phyloP scores from a whole-genome alignment of 2,797 vertebrate genomes.

The Megaceryle alcyon region DNA sequence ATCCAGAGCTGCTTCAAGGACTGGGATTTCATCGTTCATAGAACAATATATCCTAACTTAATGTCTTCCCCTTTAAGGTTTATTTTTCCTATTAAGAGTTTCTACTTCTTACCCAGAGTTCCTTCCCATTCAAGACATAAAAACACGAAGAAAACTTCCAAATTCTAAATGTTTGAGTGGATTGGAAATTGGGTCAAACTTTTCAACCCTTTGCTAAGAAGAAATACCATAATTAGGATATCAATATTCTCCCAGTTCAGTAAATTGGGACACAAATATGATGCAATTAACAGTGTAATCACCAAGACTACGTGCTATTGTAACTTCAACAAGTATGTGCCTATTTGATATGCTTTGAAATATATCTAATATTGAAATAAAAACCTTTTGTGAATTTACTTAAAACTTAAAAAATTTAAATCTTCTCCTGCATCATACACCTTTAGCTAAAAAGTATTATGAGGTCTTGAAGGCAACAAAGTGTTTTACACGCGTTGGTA shows the following conservation, averaged over 20 bases:
- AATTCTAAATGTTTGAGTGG: background rate
- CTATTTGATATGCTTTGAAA: background rate
- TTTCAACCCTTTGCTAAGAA: background rate
- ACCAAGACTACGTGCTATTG: background rate
- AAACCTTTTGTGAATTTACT: background rate
- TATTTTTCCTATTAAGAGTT: background rate
- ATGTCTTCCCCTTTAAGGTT: background rate
- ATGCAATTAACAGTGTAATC: background rate
- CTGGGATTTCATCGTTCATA: background rate
- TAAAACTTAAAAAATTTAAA: background rate
- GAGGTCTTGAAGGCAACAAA: background rate
- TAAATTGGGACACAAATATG: background rate
- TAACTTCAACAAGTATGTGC: background rate
- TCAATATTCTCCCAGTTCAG: background rate
- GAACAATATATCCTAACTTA: background rate
- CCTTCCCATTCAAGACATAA: background rate
- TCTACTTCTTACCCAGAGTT: background rate
- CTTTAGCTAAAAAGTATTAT: background rate
- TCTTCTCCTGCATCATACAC: background rate
- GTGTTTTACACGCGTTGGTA: background rate
- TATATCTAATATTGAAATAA: background rate
- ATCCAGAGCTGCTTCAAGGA: background rate
- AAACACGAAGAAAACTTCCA: background rate
- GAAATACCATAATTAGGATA: background rate
- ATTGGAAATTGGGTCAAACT: background rate